These are phyloP conservation scores for Octodonta nipae DNA, from an alignment of 2,888 invertebrate species.

Conservation along the genomic window DNA sequence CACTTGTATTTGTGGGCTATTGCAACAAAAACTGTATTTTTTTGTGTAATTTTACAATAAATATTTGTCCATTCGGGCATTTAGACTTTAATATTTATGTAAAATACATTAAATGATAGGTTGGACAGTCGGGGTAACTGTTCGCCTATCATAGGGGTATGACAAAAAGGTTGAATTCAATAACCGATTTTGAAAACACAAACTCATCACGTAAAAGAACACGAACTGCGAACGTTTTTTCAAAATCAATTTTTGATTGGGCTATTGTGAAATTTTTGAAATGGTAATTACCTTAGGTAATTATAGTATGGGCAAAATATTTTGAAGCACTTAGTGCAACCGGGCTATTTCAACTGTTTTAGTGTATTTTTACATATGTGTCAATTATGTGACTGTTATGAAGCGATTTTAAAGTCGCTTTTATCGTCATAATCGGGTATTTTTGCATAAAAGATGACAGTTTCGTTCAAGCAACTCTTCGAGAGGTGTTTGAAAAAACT, in stretches of 20 bases:
- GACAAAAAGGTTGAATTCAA: conserved; percentile 28
- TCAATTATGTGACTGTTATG: conserved; percentile 9
- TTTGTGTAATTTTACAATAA: conserved; percentile 37
- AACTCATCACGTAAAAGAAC: conserved; percentile 9
- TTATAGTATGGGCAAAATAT: conserved; percentile 33
- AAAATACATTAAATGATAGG: conserved; percentile 30
- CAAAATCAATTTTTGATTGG: conserved; percentile 27
- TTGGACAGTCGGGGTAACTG: conserved; percentile 5
- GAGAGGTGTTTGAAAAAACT: conserved; percentile 15
- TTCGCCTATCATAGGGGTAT: conserved; percentile 8
- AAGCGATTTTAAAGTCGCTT: conserved; percentile 2
- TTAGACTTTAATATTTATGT: conserved; percentile 37
- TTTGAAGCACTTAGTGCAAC: conserved; percentile 39
- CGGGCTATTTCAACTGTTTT: conserved; percentile 35
- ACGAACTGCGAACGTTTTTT: conserved; percentile 11
- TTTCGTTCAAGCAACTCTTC: conserved; percentile 13
- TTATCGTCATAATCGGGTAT: conserved; percentile 19
- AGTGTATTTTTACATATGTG: conserved; percentile 23
- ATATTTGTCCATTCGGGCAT: conserved; percentile 38
- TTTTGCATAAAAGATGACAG: conserved; percentile 22
- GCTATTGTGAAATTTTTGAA: conserved; percentile 33
- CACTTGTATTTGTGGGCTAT: conserved; percentile 34
- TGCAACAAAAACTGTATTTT: conserved; percentile 34
- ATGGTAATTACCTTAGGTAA: conserved; percentile 23
- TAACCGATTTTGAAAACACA: conserved; percentile 18